Percentiles rank a stretch among this genome's conserved stretches.
Evolutionary conservation across 2,888 invertebrate genomes (phyloP).

Genomic region (Athetis lepigone): DNA sequence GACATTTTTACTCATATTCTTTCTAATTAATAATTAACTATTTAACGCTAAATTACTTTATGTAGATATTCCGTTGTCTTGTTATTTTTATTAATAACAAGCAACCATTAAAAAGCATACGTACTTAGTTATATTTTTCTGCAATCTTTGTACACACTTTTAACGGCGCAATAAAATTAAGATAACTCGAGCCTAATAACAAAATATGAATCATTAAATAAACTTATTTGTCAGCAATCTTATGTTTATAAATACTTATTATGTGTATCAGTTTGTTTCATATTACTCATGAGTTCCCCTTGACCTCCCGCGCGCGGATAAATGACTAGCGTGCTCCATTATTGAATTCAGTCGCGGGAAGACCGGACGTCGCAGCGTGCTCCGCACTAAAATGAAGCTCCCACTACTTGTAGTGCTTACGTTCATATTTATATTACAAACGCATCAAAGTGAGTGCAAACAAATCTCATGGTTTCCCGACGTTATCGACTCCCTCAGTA

Average conservation of each 20-base stretch:
- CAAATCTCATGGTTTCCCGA: slow-evolving; percentile 77
- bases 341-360: slow-evolving; percentile 71
- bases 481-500: slow-evolving; percentile 77
- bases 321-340: slow-evolving; percentile 71
- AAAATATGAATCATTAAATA: slow-evolving; percentile 46
- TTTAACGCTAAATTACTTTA: too few species aligned
- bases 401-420: slow-evolving; percentile 70
- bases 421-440: slow-evolving; percentile 68
- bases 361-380: slow-evolving; percentile 55
- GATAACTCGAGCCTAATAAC: slow-evolving; percentile 14
- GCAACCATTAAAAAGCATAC: too few species aligned
- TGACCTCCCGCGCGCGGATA: slow-evolving; percentile 77
- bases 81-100: too few species aligned
- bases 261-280: slow-evolving; percentile 51
- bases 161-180: background rate
- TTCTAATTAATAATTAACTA: too few species aligned
- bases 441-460: slow-evolving; percentile 73
- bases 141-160: background rate
- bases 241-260: slow-evolving; percentile 47
- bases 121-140: too few species aligned
- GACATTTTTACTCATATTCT: too few species aligned
- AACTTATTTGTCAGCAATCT: slow-evolving; percentile 46
- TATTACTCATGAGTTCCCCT: slow-evolving; percentile 73
- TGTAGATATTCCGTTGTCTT: too few species aligned
- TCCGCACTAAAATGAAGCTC: slow-evolving; percentile 75